Evolutionary conservation across 30 jellyfish, hydroid and myxozoan species (phyloP).

Genomic region (Nemopilema nomurai): DNA sequence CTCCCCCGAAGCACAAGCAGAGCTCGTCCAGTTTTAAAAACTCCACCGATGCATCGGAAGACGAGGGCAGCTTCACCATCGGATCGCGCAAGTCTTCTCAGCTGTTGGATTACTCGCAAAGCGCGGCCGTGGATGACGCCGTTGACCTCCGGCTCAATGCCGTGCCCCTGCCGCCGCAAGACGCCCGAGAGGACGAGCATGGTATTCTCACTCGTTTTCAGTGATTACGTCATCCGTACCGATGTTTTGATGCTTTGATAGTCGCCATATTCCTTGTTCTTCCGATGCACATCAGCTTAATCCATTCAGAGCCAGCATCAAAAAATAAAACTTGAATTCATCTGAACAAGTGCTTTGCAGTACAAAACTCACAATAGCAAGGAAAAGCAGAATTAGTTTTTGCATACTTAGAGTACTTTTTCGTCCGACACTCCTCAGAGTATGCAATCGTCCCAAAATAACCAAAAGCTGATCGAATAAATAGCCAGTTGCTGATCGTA

Average conservation of each 20-base stretch:
- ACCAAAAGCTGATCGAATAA: too few relatives aligned
- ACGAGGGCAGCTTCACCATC: conserved; percentile 79
- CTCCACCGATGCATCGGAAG: conserved; percentile 74
- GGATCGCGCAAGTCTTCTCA: conserved; percentile 40
- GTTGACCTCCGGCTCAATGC: conserved; percentile 24
- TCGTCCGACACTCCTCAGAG: too few relatives aligned
- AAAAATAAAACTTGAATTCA: too few relatives aligned
- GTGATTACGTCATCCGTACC: neutral
- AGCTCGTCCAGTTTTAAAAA: conserved; percentile 30
- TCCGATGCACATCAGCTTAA: too few relatives aligned
- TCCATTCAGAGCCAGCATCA: too few relatives aligned
- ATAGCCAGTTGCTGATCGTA: too few relatives aligned
- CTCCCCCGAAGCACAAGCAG: conserved; percentile 34
- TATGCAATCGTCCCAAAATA: too few relatives aligned
- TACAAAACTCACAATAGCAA: too few relatives aligned
- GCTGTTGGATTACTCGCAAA: conserved; percentile 28
- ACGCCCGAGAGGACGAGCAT: conserved; percentile 42
- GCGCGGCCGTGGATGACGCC: conserved; percentile 16
- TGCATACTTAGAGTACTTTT: too few relatives aligned
- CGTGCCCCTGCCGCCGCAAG: conserved; percentile 57
- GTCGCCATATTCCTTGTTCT: too few relatives aligned
- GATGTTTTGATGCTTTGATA: neutral
- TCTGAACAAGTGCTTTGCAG: too few relatives aligned
- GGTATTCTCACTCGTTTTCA: neutral
- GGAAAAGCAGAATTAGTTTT: too few relatives aligned